A percentile compares a stretch with the other conserved stretches of the same genome.
Evolutionary conservation across 1,140 invertebrate genomes (phyloP).

Genomic region (Drosophila pectinifera): DNA sequence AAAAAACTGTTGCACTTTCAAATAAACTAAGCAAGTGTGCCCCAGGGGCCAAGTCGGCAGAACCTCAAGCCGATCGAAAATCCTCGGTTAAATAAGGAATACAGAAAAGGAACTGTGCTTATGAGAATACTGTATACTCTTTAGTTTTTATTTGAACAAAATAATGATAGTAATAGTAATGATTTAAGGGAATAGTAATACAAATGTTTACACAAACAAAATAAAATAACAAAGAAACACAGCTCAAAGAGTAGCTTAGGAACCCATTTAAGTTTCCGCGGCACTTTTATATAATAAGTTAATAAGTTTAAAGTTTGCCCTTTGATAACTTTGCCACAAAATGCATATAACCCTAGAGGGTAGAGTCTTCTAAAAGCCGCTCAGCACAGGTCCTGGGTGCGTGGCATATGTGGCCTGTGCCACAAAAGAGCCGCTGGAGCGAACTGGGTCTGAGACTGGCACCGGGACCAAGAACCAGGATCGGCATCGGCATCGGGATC

Average conservation of each 20-base stretch:
- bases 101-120: too few species aligned
- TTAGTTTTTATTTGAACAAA: too few species aligned
- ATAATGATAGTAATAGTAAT: too few species aligned
- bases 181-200: background rate
- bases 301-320: background rate
- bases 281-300: too few species aligned
- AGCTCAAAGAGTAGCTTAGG: too few species aligned
- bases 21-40: conserved; percentile 76
- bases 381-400: conserved; percentile 21
- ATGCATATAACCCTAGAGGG: background rate
- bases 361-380: conserved; percentile 11
- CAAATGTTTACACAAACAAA: too few species aligned
- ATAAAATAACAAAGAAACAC: too few species aligned
- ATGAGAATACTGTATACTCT: conserved; percentile 2
- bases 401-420: conserved; percentile 70
- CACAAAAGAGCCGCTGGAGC: conserved; percentile 67
- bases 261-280: too few species aligned
- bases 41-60: conserved; percentile 34
- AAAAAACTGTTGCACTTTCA: conserved; percentile 71
- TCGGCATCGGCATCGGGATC: too few species aligned
- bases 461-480: conserved; percentile 29
- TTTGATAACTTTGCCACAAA: background rate
- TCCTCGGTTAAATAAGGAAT: conserved; percentile 12
- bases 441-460: conserved; percentile 1
- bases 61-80: conserved; percentile 39